Base-by-base conservation (phyloP, 2,888 invertebrate genomes). In the Pseudolycoriella hygida region DNA sequence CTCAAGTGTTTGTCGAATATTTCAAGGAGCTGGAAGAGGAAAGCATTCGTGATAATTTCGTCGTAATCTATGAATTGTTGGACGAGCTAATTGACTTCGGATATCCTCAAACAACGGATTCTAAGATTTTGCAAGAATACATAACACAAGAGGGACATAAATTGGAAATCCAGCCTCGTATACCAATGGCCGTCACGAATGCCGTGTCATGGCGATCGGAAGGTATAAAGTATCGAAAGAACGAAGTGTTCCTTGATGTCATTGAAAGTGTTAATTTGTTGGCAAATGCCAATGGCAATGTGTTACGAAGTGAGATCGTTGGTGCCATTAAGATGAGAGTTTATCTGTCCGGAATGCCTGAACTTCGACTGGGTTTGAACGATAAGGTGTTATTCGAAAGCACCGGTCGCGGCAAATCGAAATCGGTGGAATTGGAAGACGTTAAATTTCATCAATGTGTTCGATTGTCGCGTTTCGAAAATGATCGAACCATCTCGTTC, bases 401-500 rank as follows among this genome's bases (percentile, higher is more conserved):
- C 53, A 96, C 94, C 1, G 97, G 97, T 2, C 73, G 94, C 51
- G 94, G 93, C 1, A 96, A 96, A 66, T 94, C 92, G 15, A 97
- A 97, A 62, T 93, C 94, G 17, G 97, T 97, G 0, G 97, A 97
- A 62, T 63, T 98, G 49, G 97, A 97, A 66, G 97, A 97, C 68
- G 94, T 96, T 0, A 98, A 98, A 61, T 97, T 97, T 60, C 97
- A 98, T 62, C 97, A 97, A 60, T 98, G 97, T 62, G 97, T 98
- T 1, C 73, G 97, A 51, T 66, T 98, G 50, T 96, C 96, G 0
- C 73, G 97, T 46, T 97, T 97, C 64, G 97, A 98, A 63, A 96
- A 96, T 62, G 97, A 98, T 62, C 76, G 97, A 46, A 98, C 97
- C 0, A 96, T 96, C 54, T 94, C 90, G 0, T 97, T 98, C 62